phyloP scores from a whole-genome alignment of 1,140 invertebrate species.

The Heliothis subflexa region DNA sequence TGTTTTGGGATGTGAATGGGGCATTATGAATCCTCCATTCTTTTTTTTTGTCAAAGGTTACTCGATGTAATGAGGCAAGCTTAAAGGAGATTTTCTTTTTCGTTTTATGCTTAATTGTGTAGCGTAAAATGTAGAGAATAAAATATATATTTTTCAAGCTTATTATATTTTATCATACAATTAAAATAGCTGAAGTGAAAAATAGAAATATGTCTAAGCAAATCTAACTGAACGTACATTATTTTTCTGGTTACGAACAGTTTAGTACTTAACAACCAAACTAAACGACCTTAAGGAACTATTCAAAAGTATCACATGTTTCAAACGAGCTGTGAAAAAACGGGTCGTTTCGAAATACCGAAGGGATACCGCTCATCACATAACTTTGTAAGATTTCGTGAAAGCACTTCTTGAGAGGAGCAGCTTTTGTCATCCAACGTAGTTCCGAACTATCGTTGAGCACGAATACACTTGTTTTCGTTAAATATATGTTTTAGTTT shows the following conservation, averaged over 20 bases:
- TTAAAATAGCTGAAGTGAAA: no score
- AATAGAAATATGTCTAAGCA: no score
- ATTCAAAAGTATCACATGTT: slow-evolving; percentile 39
- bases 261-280: no score
- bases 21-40: not conserved
- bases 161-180: no score
- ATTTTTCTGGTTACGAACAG: no score
- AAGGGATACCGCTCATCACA: slow-evolving; percentile 34
- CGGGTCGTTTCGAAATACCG: slow-evolving; percentile 39
- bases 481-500: slow-evolving; percentile 36
- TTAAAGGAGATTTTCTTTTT: not conserved
- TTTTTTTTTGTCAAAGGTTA: not conserved
- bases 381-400: slow-evolving; percentile 51
- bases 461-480: slow-evolving; percentile 48
- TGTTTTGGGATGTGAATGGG: not conserved
- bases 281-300: slow-evolving; percentile 10
- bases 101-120: not conserved
- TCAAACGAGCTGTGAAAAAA: slow-evolving; percentile 51
- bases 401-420: slow-evolving; percentile 50
- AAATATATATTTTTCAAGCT: no score
- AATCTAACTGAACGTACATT: no score
- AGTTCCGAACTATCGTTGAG: slow-evolving; percentile 49
- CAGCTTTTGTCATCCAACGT: slow-evolving; percentile 45
- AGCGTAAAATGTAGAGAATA: not conserved
- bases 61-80: not conserved